Evolutionary conservation across 2,888 invertebrate genomes (phyloP).

Genomic region (Chrysopilus asiliformis): DNA sequence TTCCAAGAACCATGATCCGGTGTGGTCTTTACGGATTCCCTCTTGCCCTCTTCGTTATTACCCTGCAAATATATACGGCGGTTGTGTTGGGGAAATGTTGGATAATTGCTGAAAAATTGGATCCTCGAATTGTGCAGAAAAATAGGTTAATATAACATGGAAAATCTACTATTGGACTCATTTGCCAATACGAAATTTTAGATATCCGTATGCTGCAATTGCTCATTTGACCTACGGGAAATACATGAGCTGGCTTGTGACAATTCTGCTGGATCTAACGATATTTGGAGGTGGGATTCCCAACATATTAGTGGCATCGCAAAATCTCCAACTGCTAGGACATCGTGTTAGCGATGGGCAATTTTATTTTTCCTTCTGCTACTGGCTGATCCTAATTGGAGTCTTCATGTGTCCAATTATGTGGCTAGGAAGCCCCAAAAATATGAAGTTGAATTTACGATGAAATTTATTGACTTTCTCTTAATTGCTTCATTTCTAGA

Average conservation of each 20-base stretch:
- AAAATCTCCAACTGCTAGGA: constrained; percentile 66
- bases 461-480: constrained; percentile 1
- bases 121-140: constrained; percentile 49
- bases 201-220: constrained; percentile 74
- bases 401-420: constrained; percentile 61
- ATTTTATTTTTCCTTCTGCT: constrained; percentile 62
- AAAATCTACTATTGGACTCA: no score
- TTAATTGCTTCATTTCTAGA: constrained; percentile 34
- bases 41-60: constrained; percentile 50
- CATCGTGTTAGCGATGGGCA: constrained; percentile 50
- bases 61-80: constrained; percentile 69
- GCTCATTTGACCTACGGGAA: constrained; percentile 65
- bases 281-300: constrained; percentile 68
- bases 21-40: constrained; percentile 63
- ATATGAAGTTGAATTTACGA: constrained; percentile 53
- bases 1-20: constrained; percentile 60
- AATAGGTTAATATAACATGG: constrained; percentile 34
- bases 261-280: constrained; percentile 56
- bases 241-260: constrained; percentile 46
- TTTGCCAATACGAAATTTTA: constrained; percentile 29
- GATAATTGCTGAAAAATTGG: constrained; percentile 60
- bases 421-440: constrained; percentile 84
- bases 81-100: constrained; percentile 66
- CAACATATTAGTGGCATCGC: constrained; percentile 65
- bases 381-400: constrained; percentile 68